Conservation (phyloP, 2,113 vertebrate genomes). For the Cariama cristata region DNA sequence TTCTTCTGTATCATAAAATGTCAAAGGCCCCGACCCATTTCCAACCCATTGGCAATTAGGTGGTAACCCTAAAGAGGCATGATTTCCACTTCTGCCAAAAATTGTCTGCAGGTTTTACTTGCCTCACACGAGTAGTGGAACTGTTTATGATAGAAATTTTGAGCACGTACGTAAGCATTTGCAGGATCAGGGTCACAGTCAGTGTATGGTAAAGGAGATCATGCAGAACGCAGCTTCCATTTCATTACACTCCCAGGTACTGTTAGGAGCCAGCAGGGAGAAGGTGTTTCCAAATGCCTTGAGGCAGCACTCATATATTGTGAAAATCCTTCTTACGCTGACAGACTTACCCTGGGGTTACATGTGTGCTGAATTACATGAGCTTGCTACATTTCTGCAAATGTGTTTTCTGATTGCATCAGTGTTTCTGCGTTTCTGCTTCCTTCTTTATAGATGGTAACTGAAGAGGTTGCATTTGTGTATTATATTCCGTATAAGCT, state of each 20-base stretch:
- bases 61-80: not conserved
- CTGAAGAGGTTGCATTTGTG: not conserved
- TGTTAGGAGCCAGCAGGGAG: not conserved
- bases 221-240: not conserved
- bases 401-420: not conserved
- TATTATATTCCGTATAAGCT: not conserved
- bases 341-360: not conserved
- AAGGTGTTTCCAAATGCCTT: slow-evolving; percentile 23
- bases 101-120: rapidly evolving
- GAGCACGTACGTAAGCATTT: not conserved
- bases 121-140: not conserved
- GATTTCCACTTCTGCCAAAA: not conserved
- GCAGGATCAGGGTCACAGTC: not conserved
- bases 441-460: not conserved
- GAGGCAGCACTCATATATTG: not conserved
- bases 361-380: not conserved
- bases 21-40: not conserved
- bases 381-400: not conserved
- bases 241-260: not conserved
- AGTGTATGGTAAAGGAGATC: not conserved
- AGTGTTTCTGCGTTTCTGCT: not conserved
- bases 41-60: rapidly evolving
- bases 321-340: not conserved
- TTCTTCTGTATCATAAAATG: not conserved
- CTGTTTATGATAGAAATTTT: not conserved